Percentiles rank a stretch among this genome's conserved stretches.
Conservation (phyloP, 2,797 vertebrate genomes). For the Acipenser transmontanus region DNA sequence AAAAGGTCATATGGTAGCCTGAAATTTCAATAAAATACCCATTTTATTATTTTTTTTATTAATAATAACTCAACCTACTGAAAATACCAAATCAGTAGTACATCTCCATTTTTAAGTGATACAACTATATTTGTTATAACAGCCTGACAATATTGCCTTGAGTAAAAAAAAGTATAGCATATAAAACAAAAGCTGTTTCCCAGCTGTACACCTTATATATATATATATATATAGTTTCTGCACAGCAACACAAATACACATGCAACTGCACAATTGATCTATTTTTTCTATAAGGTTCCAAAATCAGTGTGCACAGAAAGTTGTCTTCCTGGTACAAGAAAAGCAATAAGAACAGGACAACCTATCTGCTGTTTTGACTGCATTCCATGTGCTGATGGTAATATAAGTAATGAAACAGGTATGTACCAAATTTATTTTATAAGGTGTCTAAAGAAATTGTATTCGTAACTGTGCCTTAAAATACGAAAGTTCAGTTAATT, state of each 20-base stretch:
- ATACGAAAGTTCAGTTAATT: not conserved
- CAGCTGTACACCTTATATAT: not conserved
- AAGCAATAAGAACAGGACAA: conserved; percentile 50
- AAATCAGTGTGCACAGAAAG: conserved; percentile 46
- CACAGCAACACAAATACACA: not conserved
- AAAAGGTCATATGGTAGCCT: not conserved
- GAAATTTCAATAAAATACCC: not conserved
- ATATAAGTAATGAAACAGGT: conserved; percentile 57
- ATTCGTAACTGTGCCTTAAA: not conserved
- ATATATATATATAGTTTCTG: not conserved
- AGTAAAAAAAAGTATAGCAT: not conserved
- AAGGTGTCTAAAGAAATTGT: not conserved
- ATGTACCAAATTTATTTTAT: not conserved
- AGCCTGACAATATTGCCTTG: no score
- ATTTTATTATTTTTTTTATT: not conserved
- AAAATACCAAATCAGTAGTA: no score
- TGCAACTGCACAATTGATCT: not conserved
- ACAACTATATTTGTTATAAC: no score
- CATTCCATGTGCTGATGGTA: conserved; percentile 56
- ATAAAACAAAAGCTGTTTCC: not conserved
- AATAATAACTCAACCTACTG: no score
- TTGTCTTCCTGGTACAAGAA: conserved; percentile 52
- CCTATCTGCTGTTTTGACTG: conserved; percentile 60
- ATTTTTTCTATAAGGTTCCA: conserved; percentile 40
- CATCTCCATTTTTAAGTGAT: no score